These are phyloP conservation scores for Mythimna vitellina DNA, from an alignment of 2,888 invertebrate species.

Conservation along the genomic window DNA sequence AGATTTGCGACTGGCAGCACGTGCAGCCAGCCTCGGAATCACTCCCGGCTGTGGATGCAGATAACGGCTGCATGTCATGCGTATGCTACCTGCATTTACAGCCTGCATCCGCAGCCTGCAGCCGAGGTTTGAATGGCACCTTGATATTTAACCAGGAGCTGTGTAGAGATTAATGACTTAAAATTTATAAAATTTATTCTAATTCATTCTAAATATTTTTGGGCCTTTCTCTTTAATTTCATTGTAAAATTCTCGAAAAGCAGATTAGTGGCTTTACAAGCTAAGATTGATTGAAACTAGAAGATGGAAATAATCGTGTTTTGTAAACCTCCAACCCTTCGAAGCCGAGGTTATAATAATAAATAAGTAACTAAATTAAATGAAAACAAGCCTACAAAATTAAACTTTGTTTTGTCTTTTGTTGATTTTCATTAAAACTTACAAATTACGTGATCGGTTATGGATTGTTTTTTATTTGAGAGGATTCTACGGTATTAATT, in stretches of 20 bases:
- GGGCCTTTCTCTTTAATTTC: conserved; percentile 22
- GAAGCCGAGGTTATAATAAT: conserved; percentile 48
- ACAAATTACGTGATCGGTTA: conserved; percentile 33
- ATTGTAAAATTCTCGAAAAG: conserved; percentile 35
- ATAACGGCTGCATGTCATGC: too few species aligned
- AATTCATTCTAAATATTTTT: conserved; percentile 2
- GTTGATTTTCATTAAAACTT: conserved; percentile 43
- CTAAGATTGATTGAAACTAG: conserved; percentile 52
- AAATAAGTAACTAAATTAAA: conserved; percentile 52
- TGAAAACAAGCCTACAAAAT: conserved; percentile 47
- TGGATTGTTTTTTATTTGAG: conserved; percentile 24
- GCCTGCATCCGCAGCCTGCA: too few species aligned
- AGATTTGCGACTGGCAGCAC: too few species aligned
- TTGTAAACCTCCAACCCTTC: conserved; percentile 32
- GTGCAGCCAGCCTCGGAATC: too few species aligned
- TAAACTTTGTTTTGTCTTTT: conserved; percentile 39
- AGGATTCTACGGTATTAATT: neutral
- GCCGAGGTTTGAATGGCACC: too few species aligned
- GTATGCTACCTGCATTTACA: too few species aligned
- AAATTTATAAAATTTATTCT: neutral
- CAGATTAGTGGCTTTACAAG: conserved; percentile 42
- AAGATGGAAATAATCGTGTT: conserved; percentile 44
- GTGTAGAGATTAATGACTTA: conserved; percentile 7
- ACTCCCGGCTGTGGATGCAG: too few species aligned
- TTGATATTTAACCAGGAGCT: too few species aligned